Conservation (phyloP, 1,140 invertebrate species). For the Chrysoperla carnea region DNA sequence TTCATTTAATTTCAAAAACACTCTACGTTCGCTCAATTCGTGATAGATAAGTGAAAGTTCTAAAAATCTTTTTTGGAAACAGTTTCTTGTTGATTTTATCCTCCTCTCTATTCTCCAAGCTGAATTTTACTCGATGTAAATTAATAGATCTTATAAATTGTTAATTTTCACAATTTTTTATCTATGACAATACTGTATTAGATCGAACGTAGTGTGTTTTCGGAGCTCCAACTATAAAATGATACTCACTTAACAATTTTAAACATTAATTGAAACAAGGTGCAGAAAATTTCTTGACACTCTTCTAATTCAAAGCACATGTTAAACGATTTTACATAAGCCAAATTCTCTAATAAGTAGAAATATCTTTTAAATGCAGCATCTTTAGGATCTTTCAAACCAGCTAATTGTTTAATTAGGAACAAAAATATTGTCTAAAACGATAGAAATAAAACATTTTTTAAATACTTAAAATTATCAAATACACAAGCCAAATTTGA, state of each 20-base stretch:
- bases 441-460: slow-evolving; percentile 13
- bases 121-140: no score
- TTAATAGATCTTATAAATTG: no score
- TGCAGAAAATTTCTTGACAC: slow-evolving; percentile 91
- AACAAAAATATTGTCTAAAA: slow-evolving; percentile 85
- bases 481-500: no score
- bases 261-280: slow-evolving; percentile 89
- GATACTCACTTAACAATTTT: slow-evolving; percentile 79
- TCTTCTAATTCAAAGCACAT: slow-evolving; percentile 98
- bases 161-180: no score
- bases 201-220: background rate
- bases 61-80: no score
- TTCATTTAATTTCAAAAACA: no score
- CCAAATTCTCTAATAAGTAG: slow-evolving; percentile 87
- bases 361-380: slow-evolving; percentile 96
- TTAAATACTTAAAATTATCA: no score
- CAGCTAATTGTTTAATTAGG: slow-evolving; percentile 84
- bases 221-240: background rate
- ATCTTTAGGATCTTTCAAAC: slow-evolving; percentile 90
- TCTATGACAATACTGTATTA: no score
- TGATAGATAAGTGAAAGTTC: no score
- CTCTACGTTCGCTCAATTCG: no score
- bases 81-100: no score
- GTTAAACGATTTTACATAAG: slow-evolving; percentile 97
- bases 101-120: no score